A percentile compares a stretch with the other conserved stretches of the same genome.
Conservation (phyloP, 2,113 vertebrate genomes). For the Rhinoderma darwinii region DNA sequence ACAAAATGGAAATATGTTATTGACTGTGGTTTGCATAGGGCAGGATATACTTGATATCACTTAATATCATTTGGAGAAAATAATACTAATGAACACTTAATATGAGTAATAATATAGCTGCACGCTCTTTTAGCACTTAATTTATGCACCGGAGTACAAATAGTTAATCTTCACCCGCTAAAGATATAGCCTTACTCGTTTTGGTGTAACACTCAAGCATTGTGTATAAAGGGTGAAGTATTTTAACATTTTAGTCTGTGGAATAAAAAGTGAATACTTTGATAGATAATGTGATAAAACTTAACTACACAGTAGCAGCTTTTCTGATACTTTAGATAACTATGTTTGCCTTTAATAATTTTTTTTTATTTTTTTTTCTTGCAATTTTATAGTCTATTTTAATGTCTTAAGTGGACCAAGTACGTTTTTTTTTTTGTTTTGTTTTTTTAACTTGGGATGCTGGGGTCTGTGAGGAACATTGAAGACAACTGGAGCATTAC, state of each 20-base stretch:
- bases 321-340: neutral
- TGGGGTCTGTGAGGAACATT: neutral
- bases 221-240: neutral
- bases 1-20: neutral
- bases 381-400: neutral
- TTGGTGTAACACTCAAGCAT: neutral
- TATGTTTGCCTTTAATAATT: too few relatives aligned
- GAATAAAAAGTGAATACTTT: neutral
- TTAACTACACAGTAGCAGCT: neutral
- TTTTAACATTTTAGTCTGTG: neutral
- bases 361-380: neutral
- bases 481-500: too few relatives aligned
- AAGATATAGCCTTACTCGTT: neutral
- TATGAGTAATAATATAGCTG: neutral
- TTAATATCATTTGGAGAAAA: neutral
- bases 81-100: neutral
- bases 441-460: neutral
- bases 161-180: neutral
- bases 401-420: neutral
- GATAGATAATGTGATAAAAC: neutral
- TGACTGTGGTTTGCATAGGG: neutral
- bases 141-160: neutral
- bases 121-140: neutral
- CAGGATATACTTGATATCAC: neutral
- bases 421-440: neutral